Evolutionary conservation across 2,113 vertebrate genomes (phyloP), one percentile per base, ranked within the genome.

Genomic region (Gulo gulo): DNA sequence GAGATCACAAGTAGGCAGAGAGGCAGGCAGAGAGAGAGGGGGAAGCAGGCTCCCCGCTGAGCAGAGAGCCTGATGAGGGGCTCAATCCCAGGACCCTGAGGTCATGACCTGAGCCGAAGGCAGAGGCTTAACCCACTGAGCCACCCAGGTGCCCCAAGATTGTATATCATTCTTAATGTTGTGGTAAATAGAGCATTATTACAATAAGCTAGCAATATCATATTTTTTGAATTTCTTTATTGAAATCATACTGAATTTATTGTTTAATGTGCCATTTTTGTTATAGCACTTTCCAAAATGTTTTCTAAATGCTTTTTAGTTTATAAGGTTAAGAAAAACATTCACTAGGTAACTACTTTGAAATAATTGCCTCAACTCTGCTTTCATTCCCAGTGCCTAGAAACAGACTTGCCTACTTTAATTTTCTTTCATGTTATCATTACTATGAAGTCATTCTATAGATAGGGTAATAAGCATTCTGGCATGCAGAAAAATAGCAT

Each of bases 321-420:
- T 94, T 89, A 69, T 93, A 89, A 89, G 29, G 29, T 63, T 96
- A 81, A 73, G 90, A 83, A 93, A 93, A 95, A 55, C 31, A 78
- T 63, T 94, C 45, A 86, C 50, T 93, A 94, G 63, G 59, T 85
- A 95, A 91, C n/a, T 93, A 95, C 63, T 96, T 95, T 55, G 47
- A 97, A 97, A 97, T 91, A 93, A 96, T 90, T 96, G 94, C 50
- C 42, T 82, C 57, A 95, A 61, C 55, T 34, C 36, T 93, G 71
- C 67, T 65, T 95, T 94, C 59, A 91, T 91, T 93, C 39, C 42
- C 91, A 20, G 67, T 89, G n/a, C 45, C 45, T 93, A 90, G 85
- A 88, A 81, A 89, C 39, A 90, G 52, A 61, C 39, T 90, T 81
- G 31, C 74, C 67, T 24, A 59, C 21, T 95, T 91, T 45, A 94